Evolutionary conservation across 2,113 vertebrate genomes (phyloP), one percentile per base, ranked within the genome.

Genomic region (Rousettus leschenaultii): DNA sequence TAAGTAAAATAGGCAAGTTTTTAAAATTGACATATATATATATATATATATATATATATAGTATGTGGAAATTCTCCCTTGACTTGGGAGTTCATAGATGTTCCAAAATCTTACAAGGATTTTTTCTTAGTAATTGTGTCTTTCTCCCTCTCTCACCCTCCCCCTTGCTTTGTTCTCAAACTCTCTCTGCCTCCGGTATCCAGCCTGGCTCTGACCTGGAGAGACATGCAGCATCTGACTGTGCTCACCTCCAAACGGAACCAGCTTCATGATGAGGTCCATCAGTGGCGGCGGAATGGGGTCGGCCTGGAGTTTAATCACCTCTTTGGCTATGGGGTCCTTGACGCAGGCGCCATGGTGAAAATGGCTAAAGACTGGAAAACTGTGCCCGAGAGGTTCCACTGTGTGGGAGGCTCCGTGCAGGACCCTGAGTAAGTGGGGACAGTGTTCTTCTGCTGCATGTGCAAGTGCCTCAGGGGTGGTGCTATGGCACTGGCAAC

Each of bases 221-320:
- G 99, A 86, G 99, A 99, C 98, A 99, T 99, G 99, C 99, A 99
- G 95, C 99, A 99, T 83, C 98, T 99, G 95, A 99, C 99, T 1
- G 99, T 99, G 80, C 99, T 99, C 91, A 99, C 99, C 51, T 99
- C 99, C 89, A 99, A 99, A 98, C 98, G 99, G 98, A 99, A 99
- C 98, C 99, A 99, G 97, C 99, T 99, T 19, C 99, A 99, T 0
- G 99, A 99, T 0, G 99, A 99, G 95, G 99, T 99, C 61, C 99
- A 99, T 93, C 99, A 99, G 74, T 99, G 99, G 99, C 98, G 99
- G 24, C 98, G 99, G 89, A 99, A 99, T 0, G 99, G 99, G 0
- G 99, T 99, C 5, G 99, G 99, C 86, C 99, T 99, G 38, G 99
- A 99, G 97, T 99, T 99, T 97, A 99, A 99, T 97, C 99, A 99